Evolutionary conservation across 2,113 vertebrate genomes (phyloP), one percentile per base, ranked within the genome.

Genomic region (Ariopsis seemanni): DNA sequence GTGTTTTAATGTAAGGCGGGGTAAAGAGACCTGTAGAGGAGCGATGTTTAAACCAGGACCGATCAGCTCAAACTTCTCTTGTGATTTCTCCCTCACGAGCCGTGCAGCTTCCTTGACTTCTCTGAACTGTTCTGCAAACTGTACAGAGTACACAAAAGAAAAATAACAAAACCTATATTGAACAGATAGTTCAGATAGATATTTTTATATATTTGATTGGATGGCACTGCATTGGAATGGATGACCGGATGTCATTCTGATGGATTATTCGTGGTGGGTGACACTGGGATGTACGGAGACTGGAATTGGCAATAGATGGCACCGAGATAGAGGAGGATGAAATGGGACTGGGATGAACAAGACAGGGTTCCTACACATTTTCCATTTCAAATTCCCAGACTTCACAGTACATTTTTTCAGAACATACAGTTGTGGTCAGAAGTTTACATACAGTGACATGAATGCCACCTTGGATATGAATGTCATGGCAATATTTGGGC

Each of bases 31-130:
- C 97, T 99, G 97, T 86, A 97, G 97, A n/a, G 97, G 93, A 0
- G 95, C 89, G 50, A 99, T 95, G 48, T 55, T 96, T 17, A 99
- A 95, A 5, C 96, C 97, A 0, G 97, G 95, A 71, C 96, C 97
- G 89, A 95, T 96, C 87, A 99, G 92, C 89, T 99, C 98, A 0
- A 95, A 96, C 57, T 99, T 99, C 89, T 99, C 98, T 92, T 99
- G 98, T 0, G 97, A 98, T 85, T 98, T 99, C 88, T 99, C 98
- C 78, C 98, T 93, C 0, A 97, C 96, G 91, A 99, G 86, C 7
- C 97, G 96, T 0, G 98, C 97, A 0, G 97, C 98, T 90, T 99
- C 98, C 78, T 97, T 98, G 86, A 99, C 96, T 30, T 99, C 96
- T 89, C 96, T 96, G 92, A 97, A 97, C 84, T 96, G 96, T 85